Percentiles rank a stretch among this genome's conserved stretches.
Evolutionary conservation across 1,140 invertebrate species (phyloP).

Genomic region (Portunus trituberculatus): DNA sequence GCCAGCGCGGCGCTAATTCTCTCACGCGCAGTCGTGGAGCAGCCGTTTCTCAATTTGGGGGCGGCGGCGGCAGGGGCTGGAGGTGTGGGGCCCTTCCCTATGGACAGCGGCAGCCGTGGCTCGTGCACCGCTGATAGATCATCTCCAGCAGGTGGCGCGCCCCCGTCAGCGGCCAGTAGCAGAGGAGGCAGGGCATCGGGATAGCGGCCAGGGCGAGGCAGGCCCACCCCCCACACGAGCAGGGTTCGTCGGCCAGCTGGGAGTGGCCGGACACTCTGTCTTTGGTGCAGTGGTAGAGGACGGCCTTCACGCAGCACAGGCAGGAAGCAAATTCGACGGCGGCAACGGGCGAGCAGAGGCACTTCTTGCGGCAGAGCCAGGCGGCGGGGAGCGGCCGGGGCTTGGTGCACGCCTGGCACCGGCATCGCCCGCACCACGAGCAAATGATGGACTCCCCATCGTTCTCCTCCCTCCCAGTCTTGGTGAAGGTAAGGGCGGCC

Average conservation of each 20-base stretch:
- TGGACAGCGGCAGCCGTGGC: conserved; percentile 85
- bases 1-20: neutral
- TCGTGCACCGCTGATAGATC: conserved; percentile 89
- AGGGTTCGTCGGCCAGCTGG: conserved; percentile 92
- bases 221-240: conserved; percentile 92
- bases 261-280: conserved; percentile 85
- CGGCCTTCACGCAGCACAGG: conserved; percentile 94
- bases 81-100: conserved; percentile 42
- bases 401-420: conserved; percentile 92
- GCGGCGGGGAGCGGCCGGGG: conserved; percentile 90
- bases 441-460: conserved; percentile 87
- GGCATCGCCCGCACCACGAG: conserved; percentile 90
- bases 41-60: conserved; percentile 59
- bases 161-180: conserved; percentile 94
- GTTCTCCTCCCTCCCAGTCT: conserved; percentile 79
- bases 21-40: conserved; percentile 72
- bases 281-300: conserved; percentile 95
- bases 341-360: conserved; percentile 91
- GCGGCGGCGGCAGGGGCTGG: conserved; percentile 28
- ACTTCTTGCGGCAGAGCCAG: conserved; percentile 93
- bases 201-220: conserved; percentile 90
- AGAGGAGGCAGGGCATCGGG: conserved; percentile 92
- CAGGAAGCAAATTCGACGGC: conserved; percentile 93
- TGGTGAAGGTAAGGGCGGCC: conserved; percentile 76
- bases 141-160: conserved; percentile 89